phyloP scores from a whole-genome alignment of 2,888 invertebrate species.

The Chirona hameri region DNA sequence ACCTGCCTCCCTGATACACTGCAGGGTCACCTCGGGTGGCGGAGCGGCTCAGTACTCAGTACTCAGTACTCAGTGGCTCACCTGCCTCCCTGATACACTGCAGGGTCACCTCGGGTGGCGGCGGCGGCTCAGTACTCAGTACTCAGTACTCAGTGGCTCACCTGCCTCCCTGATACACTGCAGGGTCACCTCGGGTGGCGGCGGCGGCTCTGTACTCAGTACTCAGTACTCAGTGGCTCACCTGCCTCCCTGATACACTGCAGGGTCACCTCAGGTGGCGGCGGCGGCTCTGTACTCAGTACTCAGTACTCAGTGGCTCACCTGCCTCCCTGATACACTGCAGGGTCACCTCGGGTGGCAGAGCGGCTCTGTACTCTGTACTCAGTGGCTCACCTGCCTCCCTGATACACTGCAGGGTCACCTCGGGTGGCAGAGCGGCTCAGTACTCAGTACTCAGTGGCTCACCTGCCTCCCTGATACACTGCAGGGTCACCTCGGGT shows the following conservation, averaged over 20 bases:
- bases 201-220: neutral
- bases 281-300: neutral
- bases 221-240: neutral
- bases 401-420: neutral
- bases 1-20: neutral
- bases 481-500: neutral
- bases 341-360: neutral
- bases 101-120: neutral
- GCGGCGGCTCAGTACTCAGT: neutral
- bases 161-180: neutral
- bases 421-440: neutral
- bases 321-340: neutral
- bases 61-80: neutral
- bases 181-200: neutral
- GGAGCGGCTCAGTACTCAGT: neutral
- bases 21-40: neutral
- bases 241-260: neutral
- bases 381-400: neutral
- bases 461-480: conserved; percentile 6
- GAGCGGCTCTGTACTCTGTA: neutral
- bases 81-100: neutral
- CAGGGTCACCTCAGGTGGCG: neutral
- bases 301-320: neutral
- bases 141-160: neutral
- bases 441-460: too few relatives aligned